Percentiles rank a stretch among this genome's conserved stretches.
Evolutionary conservation across 92 coral and sea anemone species (phyloP).

Genomic region (Umimayanthus kanabou): DNA sequence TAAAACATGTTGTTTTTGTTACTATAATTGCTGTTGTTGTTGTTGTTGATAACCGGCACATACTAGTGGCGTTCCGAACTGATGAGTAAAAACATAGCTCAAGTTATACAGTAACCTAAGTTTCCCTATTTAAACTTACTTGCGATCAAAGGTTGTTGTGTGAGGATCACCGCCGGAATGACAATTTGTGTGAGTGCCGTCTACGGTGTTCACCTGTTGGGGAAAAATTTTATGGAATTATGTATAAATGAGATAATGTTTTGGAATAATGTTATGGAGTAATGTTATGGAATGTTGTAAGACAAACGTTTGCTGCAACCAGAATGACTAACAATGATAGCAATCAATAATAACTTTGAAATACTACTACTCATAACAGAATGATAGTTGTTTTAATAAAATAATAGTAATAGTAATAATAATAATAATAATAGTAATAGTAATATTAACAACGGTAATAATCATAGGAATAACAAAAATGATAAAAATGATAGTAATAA

Average conservation of each 20-base stretch:
- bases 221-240: neutral
- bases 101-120: neutral
- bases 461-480: too few relatives aligned
- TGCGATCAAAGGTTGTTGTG: neutral
- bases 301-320: too few relatives aligned
- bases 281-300: too few relatives aligned
- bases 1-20: too few relatives aligned
- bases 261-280: neutral
- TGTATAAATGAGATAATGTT: neutral
- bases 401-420: neutral
- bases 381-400: too few relatives aligned
- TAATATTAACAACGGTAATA: neutral
- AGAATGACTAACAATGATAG: too few relatives aligned
- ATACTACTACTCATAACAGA: too few relatives aligned
- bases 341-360: too few relatives aligned
- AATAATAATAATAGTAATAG: neutral
- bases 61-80: too few relatives aligned
- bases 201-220: conserved; percentile 5
- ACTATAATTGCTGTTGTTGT: too few relatives aligned
- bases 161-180: conserved; percentile 6
- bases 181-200: conserved; percentile 9
- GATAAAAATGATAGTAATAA: too few relatives aligned
- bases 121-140: neutral
- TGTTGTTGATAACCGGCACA: neutral
- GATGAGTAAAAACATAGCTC: too few relatives aligned